Conservation (phyloP, 2,113 vertebrate genomes). For the Notarius lentiginosus region DNA sequence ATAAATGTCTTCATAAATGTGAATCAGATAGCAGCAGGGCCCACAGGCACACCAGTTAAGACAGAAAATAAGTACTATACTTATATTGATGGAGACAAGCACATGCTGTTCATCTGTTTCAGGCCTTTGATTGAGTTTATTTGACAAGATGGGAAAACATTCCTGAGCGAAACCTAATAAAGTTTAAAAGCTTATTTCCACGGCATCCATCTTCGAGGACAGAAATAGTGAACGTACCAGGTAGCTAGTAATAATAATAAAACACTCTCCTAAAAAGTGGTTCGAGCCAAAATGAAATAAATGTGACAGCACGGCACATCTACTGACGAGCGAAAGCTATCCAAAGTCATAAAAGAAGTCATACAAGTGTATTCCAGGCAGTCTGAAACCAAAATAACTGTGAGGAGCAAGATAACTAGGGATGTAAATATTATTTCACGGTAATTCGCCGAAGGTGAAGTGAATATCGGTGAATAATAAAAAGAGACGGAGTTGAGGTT, state of each 20-base stretch:
- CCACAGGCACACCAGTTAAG: constrained; percentile 1
- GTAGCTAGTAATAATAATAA: constrained; percentile 25
- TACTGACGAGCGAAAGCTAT: not conserved
- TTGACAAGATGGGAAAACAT: constrained; percentile 31
- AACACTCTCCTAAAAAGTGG: constrained; percentile 12
- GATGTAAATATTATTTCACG: too few species aligned
- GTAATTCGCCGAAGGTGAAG: too few species aligned
- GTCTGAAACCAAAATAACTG: not conserved
- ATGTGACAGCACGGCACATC: not conserved
- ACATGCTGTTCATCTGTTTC: constrained; percentile 31
- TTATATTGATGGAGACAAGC: constrained; percentile 19
- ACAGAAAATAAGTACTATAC: constrained; percentile 21
- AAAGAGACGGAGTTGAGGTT: too few species aligned
- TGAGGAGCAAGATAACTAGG: too few species aligned
- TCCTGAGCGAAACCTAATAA: constrained; percentile 34
- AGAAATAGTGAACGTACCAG: constrained; percentile 2
- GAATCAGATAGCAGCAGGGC: constrained; percentile 9
- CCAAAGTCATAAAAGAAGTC: not conserved
- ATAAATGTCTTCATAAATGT: constrained; percentile 34
- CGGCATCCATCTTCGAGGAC: not conserved
- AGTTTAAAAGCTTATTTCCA: constrained; percentile 39
- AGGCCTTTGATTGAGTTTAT: constrained; percentile 41
- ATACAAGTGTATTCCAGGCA: not conserved
- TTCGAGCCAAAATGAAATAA: not conserved
- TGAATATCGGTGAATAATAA: too few species aligned